Evolutionary conservation across 2,888 invertebrate genomes (phyloP).

Genomic region (Hesperia comma): DNA sequence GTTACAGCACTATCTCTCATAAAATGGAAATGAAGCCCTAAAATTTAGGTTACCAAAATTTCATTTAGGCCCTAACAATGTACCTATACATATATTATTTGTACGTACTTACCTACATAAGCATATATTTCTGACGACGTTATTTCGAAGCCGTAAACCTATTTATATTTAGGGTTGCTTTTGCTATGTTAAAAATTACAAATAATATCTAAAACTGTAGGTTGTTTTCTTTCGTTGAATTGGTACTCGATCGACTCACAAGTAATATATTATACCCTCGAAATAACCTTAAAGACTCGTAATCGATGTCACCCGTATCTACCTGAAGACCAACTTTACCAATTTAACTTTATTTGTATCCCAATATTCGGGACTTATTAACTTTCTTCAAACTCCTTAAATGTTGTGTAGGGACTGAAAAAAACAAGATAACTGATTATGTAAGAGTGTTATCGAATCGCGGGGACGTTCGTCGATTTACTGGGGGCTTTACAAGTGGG

Average conservation of each 20-base stretch:
- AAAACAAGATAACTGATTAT: constrained; percentile 71
- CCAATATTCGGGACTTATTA: constrained; percentile 72
- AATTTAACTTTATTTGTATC: constrained; percentile 83
- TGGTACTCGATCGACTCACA: constrained; percentile 45
- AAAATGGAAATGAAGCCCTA: too few species aligned
- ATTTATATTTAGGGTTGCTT: too few species aligned
- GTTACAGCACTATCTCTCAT: too few species aligned
- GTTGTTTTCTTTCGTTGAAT: neutral
- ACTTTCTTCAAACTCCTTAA: constrained; percentile 65
- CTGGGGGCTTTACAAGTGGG: constrained; percentile 48
- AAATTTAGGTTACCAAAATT: too few species aligned
- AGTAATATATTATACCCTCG: constrained; percentile 60
- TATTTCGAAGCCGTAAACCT: too few species aligned
- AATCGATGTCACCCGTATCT: constrained; percentile 70
- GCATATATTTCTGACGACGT: too few species aligned
- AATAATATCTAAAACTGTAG: too few species aligned
- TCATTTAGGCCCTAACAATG: too few species aligned
- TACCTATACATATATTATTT: too few species aligned
- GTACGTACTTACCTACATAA: too few species aligned
- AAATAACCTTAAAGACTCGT: constrained; percentile 63
- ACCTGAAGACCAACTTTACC: constrained; percentile 70
- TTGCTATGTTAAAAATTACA: too few species aligned
- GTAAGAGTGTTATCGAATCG: constrained; percentile 66
- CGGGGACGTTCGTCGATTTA: constrained; percentile 37
- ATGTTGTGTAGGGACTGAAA: constrained; percentile 69